Evolutionary conservation across 2,888 invertebrate genomes (phyloP).

Genomic region (Syritta pipiens): DNA sequence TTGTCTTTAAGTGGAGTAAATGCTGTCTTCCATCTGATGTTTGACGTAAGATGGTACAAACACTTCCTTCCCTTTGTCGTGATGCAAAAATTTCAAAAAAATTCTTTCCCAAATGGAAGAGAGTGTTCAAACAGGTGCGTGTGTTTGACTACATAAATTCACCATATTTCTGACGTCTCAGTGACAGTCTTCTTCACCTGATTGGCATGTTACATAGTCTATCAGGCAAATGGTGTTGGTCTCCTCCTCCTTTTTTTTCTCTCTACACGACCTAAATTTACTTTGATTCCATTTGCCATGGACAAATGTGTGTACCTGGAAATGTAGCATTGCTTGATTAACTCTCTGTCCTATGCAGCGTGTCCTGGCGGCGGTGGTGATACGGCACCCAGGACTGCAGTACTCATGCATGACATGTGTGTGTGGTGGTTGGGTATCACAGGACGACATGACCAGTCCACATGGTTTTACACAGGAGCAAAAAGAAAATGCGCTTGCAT

Average conservation of each 20-base stretch:
- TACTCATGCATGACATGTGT: constrained; percentile 52
- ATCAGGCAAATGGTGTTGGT: background rate
- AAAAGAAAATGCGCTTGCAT: constrained; percentile 35
- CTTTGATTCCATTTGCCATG: constrained; percentile 3
- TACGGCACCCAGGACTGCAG: constrained; percentile 36
- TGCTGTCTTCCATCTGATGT: too few species aligned
- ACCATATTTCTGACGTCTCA: too few species aligned
- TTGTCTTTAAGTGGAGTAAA: too few species aligned
- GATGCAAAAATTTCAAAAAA: too few species aligned
- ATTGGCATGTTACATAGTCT: background rate
- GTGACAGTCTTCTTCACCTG: background rate
- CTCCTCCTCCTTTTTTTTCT: too few species aligned
- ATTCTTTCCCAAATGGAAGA: too few species aligned
- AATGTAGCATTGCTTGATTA: constrained; percentile 38
- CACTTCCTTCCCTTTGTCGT: too few species aligned
- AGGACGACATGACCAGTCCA: constrained; percentile 29
- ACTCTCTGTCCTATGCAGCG: constrained; percentile 37
- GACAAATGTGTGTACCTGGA: background rate
- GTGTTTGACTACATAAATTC: background rate
- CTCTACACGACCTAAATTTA: constrained; percentile 13
- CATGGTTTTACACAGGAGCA: constrained; percentile 10
- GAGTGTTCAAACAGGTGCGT: too few species aligned
- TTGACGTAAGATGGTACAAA: too few species aligned
- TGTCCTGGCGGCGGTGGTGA: background rate
- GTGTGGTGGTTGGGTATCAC: constrained; percentile 11